phyloP scores from a whole-genome alignment of 2,888 invertebrate species.

The Watsonalla cultraria region DNA sequence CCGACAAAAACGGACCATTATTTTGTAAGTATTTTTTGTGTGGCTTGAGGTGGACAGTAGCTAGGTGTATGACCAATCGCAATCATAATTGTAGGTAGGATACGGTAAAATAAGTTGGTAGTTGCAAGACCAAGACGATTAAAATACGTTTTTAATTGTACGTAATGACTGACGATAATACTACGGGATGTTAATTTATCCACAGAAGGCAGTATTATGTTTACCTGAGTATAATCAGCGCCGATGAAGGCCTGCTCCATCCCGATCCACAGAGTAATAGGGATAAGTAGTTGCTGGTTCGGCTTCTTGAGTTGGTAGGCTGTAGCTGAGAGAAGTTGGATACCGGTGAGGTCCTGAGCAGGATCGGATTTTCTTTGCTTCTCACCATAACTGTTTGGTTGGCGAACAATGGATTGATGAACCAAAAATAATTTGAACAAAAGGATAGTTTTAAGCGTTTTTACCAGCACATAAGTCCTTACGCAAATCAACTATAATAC shows the following conservation, averaged over 20 bases:
- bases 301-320: constrained; percentile 94
- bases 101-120: too few relatives aligned
- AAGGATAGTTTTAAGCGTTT: too few relatives aligned
- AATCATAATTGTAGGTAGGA: not conserved
- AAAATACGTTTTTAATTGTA: too few relatives aligned
- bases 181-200: too few relatives aligned
- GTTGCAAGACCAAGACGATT: too few relatives aligned
- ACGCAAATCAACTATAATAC: too few relatives aligned
- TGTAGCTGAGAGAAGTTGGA: constrained; percentile 91
- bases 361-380: constrained; percentile 87
- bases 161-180: too few relatives aligned
- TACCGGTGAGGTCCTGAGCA: constrained; percentile 85
- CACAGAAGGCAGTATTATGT: not conserved
- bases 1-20: constrained; percentile 6
- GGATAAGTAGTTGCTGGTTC: constrained; percentile 94
- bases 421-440: too few relatives aligned
- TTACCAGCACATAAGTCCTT: too few relatives aligned
- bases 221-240: constrained; percentile 91
- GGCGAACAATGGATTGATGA: constrained; percentile 3
- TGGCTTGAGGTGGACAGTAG: not conserved
- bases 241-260: constrained; percentile 98
- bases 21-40: not conserved
- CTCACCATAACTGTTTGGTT: constrained; percentile 85
- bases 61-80: not conserved
- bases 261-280: constrained; percentile 97